These are phyloP conservation scores for Drosophila anceps DNA, from an alignment of 2,888 invertebrate species.

Conservation along the genomic window DNA sequence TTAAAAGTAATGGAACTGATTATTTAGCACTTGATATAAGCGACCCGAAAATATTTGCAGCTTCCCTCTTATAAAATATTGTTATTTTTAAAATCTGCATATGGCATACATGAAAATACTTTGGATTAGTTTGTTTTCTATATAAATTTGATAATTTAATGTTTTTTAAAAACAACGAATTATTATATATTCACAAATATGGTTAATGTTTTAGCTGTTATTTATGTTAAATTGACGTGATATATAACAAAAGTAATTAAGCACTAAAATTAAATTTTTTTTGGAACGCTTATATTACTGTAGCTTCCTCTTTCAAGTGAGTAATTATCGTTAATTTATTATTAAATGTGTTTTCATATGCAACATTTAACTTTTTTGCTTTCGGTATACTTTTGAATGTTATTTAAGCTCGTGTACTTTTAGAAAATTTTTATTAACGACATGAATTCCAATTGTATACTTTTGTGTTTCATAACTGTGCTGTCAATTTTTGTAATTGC, in stretches of 20 bases:
- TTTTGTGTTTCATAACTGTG: slow-evolving; percentile 10
- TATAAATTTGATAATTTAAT: no score
- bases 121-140: no score
- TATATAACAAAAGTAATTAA: neutral
- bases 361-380: slow-evolving; percentile 44
- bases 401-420: neutral
- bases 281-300: neutral
- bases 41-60: neutral
- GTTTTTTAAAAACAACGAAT: no score
- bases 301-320: neutral
- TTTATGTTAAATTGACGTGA: no score
- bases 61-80: neutral
- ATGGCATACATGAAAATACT: no score
- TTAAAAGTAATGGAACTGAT: neutral
- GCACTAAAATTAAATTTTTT: neutral
- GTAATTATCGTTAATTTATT: neutral
- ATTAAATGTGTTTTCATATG: slow-evolving; percentile 27
- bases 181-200: no score
- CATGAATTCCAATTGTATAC: slow-evolving; percentile 36
- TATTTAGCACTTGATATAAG: neutral
- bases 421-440: neutral
- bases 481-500: slow-evolving; percentile 6
- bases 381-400: slow-evolving; percentile 1
- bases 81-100: neutral
- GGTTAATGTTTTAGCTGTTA: no score